Evolutionary conservation across 2,888 invertebrate genomes (phyloP).

Genomic region (Callyntrura guangdongensis): DNA sequence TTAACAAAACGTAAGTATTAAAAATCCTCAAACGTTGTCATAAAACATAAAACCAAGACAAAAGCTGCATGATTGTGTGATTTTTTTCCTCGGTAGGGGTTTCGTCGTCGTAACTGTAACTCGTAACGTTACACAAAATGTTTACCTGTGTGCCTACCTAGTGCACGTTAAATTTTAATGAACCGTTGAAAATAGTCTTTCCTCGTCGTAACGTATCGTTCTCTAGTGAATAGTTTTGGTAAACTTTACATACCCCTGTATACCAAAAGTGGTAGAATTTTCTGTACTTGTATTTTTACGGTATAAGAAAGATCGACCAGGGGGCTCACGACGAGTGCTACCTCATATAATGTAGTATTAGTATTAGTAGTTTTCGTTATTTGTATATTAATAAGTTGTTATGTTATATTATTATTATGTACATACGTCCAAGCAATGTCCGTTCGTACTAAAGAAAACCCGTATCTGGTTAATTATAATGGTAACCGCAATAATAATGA

Average conservation of each 20-base stretch:
- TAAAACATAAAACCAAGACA: slow-evolving; percentile 50
- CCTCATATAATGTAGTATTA: slow-evolving; percentile 35
- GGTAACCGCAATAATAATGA: slow-evolving; percentile 47
- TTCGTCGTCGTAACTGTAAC: slow-evolving; percentile 47
- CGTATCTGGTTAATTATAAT: slow-evolving; percentile 30
- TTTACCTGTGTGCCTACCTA: slow-evolving; percentile 43
- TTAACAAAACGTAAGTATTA: slow-evolving; percentile 49
- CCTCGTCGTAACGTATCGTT: slow-evolving; percentile 10
- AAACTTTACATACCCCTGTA: background rate
- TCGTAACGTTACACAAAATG: slow-evolving; percentile 53
- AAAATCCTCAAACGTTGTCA: slow-evolving; percentile 47
- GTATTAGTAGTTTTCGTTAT: slow-evolving; percentile 59
- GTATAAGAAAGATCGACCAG: background rate
- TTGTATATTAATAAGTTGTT: slow-evolving; percentile 12
- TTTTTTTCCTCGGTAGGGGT: slow-evolving; percentile 31
- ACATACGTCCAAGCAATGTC: slow-evolving; percentile 75
- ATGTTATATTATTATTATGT: slow-evolving; percentile 1
- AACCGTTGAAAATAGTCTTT: slow-evolving; percentile 46
- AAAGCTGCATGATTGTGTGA: slow-evolving; percentile 59
- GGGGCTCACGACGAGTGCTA: slow-evolving; percentile 31
- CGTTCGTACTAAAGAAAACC: slow-evolving; percentile 53
- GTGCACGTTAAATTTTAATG: slow-evolving; percentile 59
- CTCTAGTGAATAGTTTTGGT: background rate
- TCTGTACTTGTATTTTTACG: slow-evolving; percentile 19
- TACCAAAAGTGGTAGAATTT: background rate